Base-by-base conservation (phyloP, 2,888 invertebrate species). In the Heliconius ethilla region DNA sequence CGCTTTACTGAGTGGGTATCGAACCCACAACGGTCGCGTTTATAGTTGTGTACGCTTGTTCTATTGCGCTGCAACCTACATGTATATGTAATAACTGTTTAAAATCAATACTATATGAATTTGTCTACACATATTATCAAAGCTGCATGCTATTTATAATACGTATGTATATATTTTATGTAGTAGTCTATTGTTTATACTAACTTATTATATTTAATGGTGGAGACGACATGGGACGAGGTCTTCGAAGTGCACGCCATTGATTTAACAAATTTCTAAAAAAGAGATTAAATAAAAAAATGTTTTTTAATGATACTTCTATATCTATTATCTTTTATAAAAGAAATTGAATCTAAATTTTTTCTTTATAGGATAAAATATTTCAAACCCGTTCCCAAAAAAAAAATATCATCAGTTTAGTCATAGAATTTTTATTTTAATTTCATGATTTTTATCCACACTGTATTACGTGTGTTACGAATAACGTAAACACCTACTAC, bases 221-320 rank as follows among this genome's bases (percentile, higher is more conserved):
- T 13, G 70, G 29, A 13, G 70, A 29, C 2, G 62, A n/a, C 7
- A 37, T n/a, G 10, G 87, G 86, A 3, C 77, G 76, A 27, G 87
- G 87, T 0, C 85, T 83, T 0, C 88, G 86, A n/a, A 88, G 80
- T 0, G 85, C 77, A 0, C 90, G 89, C 89, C 89, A 89, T 40
- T 89, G 89, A 75, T 83, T 87, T 70, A 89, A 83, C n/a, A 89
- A 76, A 45, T 89, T 86, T 69, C 92, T 92, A n/a, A 73, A 63
- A 59, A 11, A 67, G n/a, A 29, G 22, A 66, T 10, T 10, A 51
- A 51, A 18, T 18, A 7, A 7, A 51, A 40, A 22, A 51, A 51
- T 18, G 7, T 18, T 27, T 27, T 55, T 55, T 6, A 51, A 51
- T 45, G 5, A 15, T 15, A 5, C 5, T 5, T 45, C 13, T 27